Percentiles rank a stretch among this genome's conserved stretches.
phyloP scores from a whole-genome alignment of 2,888 invertebrate genomes.

The Ashinkailepas kermadecensis region DNA sequence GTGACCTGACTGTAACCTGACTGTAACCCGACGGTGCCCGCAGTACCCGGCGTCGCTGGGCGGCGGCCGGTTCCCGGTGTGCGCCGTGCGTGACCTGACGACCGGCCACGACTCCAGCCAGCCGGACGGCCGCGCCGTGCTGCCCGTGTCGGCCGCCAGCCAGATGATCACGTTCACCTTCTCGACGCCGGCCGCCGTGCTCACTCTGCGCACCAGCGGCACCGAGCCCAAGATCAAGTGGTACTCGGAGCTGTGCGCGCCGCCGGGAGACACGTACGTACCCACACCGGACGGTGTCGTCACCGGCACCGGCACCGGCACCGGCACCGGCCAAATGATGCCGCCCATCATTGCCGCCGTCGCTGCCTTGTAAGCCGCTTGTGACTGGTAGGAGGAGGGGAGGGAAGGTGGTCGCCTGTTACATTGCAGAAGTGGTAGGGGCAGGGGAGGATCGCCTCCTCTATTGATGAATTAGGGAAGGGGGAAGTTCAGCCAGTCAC shows the following conservation, averaged over 20 bases:
- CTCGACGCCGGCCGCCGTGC: slow-evolving; percentile 66
- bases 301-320: no score
- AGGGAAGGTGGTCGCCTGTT: no score
- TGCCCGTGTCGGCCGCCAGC: slow-evolving; percentile 55
- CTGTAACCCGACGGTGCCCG: not conserved
- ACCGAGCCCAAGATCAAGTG: slow-evolving; percentile 99
- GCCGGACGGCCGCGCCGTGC: slow-evolving; percentile 58
- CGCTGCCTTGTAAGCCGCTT: no score
- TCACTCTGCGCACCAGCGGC: slow-evolving; percentile 89
- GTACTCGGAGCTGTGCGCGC: slow-evolving; percentile 81
- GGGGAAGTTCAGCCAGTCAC: no score
- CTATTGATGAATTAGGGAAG: no score
- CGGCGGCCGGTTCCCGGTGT: not conserved
- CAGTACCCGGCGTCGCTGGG: slow-evolving; percentile 7
- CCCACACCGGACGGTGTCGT: no score
- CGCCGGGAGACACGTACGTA: slow-evolving; percentile 47
- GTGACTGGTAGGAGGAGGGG: no score
- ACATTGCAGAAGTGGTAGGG: no score
- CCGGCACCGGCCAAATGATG: no score
- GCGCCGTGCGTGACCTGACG: slow-evolving; percentile 71
- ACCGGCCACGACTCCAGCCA: slow-evolving; percentile 72
- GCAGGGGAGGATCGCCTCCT: no score
- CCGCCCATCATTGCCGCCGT: no score
- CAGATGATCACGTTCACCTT: slow-evolving; percentile 96
- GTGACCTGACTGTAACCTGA: no score